Percentiles rank a stretch among this genome's conserved stretches.
These are phyloP conservation scores for Hydrozoanthus gracilis DNA, from an alignment of 92 coral and sea anemone genomes.

Conservation along the genomic window DNA sequence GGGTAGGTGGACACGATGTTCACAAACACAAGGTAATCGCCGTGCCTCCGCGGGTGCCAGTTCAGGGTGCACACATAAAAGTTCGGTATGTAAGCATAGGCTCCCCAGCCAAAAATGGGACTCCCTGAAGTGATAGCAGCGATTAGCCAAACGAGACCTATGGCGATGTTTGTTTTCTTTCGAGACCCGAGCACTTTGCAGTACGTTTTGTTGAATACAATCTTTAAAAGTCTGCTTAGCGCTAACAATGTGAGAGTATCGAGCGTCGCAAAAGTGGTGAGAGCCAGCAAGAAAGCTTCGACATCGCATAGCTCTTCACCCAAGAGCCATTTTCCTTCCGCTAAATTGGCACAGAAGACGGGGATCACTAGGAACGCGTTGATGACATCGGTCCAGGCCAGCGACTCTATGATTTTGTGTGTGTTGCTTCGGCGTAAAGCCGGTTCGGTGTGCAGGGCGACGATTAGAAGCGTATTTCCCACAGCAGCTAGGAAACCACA, in stretches of 20 bases:
- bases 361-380: constrained; percentile 17
- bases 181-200: constrained; percentile 21
- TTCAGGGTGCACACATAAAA: constrained; percentile 30
- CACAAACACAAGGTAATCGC: constrained; percentile 13
- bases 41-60: constrained; percentile 31
- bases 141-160: constrained; percentile 19
- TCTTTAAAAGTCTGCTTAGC: constrained; percentile 13
- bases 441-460: neutral
- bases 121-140: constrained; percentile 8
- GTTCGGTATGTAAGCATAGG: constrained; percentile 9
- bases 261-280: constrained; percentile 23
- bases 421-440: constrained; percentile 12
- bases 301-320: neutral
- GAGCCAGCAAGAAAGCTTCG: constrained; percentile 24
- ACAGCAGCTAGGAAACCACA: constrained; percentile 15
- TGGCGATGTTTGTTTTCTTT: constrained; percentile 21
- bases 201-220: constrained; percentile 22
- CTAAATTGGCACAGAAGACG: constrained; percentile 21
- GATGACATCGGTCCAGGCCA: constrained; percentile 39
- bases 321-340: constrained; percentile 28
- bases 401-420: constrained; percentile 23
- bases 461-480: neutral
- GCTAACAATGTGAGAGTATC: constrained; percentile 21
- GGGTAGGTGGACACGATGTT: constrained; percentile 30
- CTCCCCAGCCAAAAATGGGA: constrained; percentile 31